Percentiles rank a stretch among this genome's conserved stretches.
These are phyloP conservation scores for Pyralis farinalis DNA, from an alignment of 2,888 invertebrate genomes.

Conservation along the genomic window DNA sequence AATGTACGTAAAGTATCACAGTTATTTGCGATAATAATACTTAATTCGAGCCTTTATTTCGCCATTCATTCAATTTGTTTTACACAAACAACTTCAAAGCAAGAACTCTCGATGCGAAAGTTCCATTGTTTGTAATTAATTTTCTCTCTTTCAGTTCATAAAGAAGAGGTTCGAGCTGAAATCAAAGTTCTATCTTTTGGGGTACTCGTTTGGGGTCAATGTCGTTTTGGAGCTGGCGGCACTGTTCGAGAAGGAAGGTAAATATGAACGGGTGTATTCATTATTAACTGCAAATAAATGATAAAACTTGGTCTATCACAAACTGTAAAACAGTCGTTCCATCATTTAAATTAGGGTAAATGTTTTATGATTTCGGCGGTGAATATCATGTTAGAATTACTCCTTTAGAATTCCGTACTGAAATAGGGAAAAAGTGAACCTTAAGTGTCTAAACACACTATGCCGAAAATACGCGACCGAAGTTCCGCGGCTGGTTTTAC, in stretches of 20 bases:
- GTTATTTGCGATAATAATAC: no score
- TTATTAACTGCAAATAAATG: constrained; percentile 1
- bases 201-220: constrained; percentile 49
- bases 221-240: constrained; percentile 50
- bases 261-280: constrained; percentile 15
- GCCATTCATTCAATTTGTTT: no score
- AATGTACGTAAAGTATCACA: no score
- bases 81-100: background rate
- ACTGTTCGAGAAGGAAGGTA: constrained; percentile 52
- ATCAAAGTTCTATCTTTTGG: constrained; percentile 39
- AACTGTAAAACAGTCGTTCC: background rate
- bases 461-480: no score
- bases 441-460: no score
- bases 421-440: no score
- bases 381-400: no score
- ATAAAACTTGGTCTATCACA: constrained; percentile 8
- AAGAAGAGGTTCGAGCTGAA: constrained; percentile 28
- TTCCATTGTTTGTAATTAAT: background rate
- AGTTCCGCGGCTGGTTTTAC: no score
- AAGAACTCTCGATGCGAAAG: background rate
- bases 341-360: constrained; percentile 4
- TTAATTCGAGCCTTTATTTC: no score
- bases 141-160: constrained; percentile 28
- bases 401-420: no score
- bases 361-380: no score